Conservation (phyloP, 2,113 vertebrate species). For the Saccopteryx bilineata region DNA sequence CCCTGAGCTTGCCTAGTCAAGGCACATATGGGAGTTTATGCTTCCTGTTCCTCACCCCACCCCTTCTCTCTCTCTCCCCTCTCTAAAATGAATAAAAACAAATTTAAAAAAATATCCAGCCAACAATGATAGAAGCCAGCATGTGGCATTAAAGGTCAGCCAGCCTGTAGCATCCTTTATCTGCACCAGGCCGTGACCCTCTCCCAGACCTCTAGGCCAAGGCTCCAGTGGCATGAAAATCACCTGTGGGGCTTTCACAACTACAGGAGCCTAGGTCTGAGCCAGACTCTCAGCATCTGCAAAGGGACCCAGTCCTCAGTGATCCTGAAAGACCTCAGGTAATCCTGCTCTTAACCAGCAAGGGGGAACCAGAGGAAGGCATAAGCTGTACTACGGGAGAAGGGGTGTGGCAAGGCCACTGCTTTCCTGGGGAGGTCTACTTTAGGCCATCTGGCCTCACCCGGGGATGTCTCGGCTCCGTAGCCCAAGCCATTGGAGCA, state of each 20-base stretch:
- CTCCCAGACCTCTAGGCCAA: not conserved
- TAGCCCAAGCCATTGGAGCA: fast-evolving
- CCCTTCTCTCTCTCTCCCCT: no score
- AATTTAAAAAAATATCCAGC: no score
- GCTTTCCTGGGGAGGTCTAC: not conserved
- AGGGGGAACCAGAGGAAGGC: not conserved
- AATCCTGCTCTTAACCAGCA: not conserved
- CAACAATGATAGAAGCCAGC: not conserved
- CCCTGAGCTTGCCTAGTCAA: no score
- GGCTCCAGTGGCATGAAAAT: not conserved
- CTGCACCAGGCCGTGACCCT: not conserved
- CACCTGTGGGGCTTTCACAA: not conserved
- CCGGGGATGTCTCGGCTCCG: fast-evolving
- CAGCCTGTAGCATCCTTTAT: no score
- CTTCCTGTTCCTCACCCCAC: no score
- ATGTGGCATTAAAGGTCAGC: fast-evolving
- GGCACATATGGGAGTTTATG: no score
- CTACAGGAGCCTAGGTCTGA: not conserved
- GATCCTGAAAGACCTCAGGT: not conserved
- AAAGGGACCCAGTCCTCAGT: not conserved
- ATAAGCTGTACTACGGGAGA: not conserved
- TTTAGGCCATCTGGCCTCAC: not conserved
- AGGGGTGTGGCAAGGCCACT: fast-evolving
- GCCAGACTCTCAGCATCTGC: not conserved
- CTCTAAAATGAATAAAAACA: no score